Percentiles rank a stretch among this genome's conserved stretches.
Evolutionary conservation across 2,797 vertebrate genomes (phyloP).

Genomic region (Manis crassicaudata): DNA sequence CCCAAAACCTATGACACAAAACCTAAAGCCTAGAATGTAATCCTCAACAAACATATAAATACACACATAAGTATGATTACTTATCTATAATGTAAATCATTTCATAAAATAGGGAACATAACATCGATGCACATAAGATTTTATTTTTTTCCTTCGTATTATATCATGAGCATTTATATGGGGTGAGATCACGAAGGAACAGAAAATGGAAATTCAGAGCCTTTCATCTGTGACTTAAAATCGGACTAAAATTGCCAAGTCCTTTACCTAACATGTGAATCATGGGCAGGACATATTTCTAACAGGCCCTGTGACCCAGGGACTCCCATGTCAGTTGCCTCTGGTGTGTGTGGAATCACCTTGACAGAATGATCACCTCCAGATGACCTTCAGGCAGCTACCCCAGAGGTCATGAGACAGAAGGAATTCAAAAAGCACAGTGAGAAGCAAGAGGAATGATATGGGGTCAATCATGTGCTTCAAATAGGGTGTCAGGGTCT

Average conservation of each 20-base stretch:
- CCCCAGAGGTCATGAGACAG: not conserved
- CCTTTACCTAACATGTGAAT: not conserved
- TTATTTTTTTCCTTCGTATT: not conserved
- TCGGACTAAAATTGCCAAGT: not conserved
- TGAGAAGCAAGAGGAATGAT: not conserved
- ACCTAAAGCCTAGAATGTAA: not conserved
- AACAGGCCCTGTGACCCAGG: not conserved
- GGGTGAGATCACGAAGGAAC: not conserved
- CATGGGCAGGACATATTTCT: not conserved
- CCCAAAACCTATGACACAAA: not conserved
- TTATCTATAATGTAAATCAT: not conserved
- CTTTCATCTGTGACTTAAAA: not conserved
- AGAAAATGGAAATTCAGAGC: not conserved
- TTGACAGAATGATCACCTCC: not conserved
- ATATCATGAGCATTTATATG: not conserved
- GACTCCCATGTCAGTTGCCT: not conserved
- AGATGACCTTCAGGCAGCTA: too few relatives aligned
- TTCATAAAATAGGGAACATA: not conserved
- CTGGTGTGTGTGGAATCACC: not conserved
- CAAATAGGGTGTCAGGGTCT: not conserved
- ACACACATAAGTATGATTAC: not conserved
- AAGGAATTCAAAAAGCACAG: not conserved
- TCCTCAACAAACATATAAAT: not conserved
- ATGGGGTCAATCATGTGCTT: not conserved
- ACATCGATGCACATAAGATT: not conserved